These are phyloP conservation scores for Coreius guichenoti DNA, from an alignment of 2,797 vertebrate genomes.

Conservation along the genomic window DNA sequence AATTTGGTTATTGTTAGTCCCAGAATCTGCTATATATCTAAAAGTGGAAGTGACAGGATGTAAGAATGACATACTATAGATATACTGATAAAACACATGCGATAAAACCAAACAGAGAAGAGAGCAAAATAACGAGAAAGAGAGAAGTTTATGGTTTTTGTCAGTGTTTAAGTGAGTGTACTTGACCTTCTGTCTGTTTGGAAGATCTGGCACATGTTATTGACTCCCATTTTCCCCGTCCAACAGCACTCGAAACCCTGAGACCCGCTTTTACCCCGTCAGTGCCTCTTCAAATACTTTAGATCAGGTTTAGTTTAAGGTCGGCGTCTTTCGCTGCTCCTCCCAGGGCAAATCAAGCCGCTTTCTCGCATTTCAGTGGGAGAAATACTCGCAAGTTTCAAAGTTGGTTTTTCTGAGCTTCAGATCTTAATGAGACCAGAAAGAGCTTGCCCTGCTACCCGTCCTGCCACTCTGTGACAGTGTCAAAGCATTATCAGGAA, in stretches of 20 bases:
- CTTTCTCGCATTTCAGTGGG: conserved; percentile 52
- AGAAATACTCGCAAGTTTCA: conserved; percentile 58
- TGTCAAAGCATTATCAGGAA: conserved; percentile 60
- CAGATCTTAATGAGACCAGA: conserved; percentile 36
- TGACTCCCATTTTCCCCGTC: conserved; percentile 58
- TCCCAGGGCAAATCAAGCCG: conserved; percentile 38
- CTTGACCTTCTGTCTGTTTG: conserved; percentile 64
- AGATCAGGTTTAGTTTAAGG: conserved; percentile 57
- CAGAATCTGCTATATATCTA: conserved; percentile 21
- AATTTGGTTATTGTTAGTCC: not conserved
- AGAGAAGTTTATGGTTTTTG: conserved; percentile 55
- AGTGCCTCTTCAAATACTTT: conserved; percentile 55
- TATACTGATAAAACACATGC: conserved; percentile 35
- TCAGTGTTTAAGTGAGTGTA: conserved; percentile 60
- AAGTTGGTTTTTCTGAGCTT: conserved; percentile 48
- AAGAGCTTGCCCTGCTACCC: conserved; percentile 25
- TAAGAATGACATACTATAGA: not conserved
- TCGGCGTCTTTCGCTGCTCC: conserved; percentile 57
- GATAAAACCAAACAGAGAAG: conserved; percentile 15
- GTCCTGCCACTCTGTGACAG: conserved; percentile 52
- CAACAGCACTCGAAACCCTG: conserved; percentile 53
- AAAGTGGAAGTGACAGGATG: not conserved
- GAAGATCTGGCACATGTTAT: conserved; percentile 68
- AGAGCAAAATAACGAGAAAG: not conserved
- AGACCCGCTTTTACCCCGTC: conserved; percentile 51